Evolutionary conservation across 2,888 invertebrate genomes (phyloP).

Genomic region (Chrysina gloriosa): DNA sequence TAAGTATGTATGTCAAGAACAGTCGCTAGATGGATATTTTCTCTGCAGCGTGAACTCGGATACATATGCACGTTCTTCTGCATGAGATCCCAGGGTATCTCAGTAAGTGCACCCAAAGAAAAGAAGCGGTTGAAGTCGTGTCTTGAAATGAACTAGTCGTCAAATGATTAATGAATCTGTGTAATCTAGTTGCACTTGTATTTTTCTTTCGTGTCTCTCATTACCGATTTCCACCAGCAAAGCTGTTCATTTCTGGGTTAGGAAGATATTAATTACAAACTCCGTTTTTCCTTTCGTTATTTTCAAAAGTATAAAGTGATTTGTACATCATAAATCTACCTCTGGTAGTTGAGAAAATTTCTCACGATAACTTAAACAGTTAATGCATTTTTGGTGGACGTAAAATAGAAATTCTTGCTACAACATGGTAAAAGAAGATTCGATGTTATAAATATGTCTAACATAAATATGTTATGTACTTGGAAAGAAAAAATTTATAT

Average conservation of each 20-base stretch:
- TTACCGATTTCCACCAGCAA: not conserved
- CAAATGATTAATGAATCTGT: slow-evolving; percentile 5
- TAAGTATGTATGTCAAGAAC: slow-evolving; percentile 21
- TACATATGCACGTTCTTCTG: slow-evolving; percentile 3
- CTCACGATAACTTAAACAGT: too few species aligned
- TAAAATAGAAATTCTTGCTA: too few species aligned
- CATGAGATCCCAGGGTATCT: not conserved
- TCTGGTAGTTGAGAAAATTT: too few species aligned
- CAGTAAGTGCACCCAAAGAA: not conserved
- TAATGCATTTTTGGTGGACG: too few species aligned
- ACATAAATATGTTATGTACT: too few species aligned
- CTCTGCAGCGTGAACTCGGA: not conserved
- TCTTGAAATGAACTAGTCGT: not conserved
- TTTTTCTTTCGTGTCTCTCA: not conserved
- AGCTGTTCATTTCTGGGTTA: not conserved
- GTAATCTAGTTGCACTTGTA: not conserved
- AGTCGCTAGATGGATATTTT: slow-evolving; percentile 7
- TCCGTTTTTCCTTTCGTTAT: not conserved
- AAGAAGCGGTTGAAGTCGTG: not conserved
- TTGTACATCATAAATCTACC: too few species aligned
- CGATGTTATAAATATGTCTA: too few species aligned
- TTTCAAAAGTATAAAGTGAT: too few species aligned
- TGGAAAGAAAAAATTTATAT: too few species aligned
- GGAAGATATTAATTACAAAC: not conserved
- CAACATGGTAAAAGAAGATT: too few species aligned